These are phyloP conservation scores for Babylonia areolata DNA, from an alignment of 1,140 invertebrate genomes.

Conservation along the genomic window DNA sequence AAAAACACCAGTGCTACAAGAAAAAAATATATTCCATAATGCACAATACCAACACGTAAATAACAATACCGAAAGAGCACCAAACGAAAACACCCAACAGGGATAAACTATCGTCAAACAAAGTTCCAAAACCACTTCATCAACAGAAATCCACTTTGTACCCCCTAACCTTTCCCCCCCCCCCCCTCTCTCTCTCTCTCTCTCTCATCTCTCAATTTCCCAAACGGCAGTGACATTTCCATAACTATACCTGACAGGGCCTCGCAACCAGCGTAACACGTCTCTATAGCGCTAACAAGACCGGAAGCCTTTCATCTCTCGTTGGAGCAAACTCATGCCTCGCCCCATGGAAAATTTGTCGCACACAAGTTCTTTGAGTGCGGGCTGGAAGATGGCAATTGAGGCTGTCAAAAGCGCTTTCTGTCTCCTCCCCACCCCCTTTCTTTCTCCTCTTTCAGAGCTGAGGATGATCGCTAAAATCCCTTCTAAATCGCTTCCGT, in stretches of 20 bases:
- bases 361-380: not conserved
- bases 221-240: not conserved
- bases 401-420: not conserved
- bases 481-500: no score
- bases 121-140: no score
- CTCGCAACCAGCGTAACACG: not conserved
- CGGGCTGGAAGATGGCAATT: constrained; percentile 12
- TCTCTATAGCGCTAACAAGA: not conserved
- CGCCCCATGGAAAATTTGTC: not conserved
- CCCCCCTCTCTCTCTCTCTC: not conserved
- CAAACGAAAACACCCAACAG: no score
- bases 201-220: not conserved
- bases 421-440: not conserved
- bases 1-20: no score
- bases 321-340: not conserved
- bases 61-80: no score
- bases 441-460: not conserved
- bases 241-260: not conserved
- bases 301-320: not conserved
- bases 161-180: not conserved
- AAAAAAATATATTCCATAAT: no score
- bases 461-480: no score
- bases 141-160: no score
- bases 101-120: no score
- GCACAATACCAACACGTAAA: no score